Conservation (phyloP, 1,140 invertebrate genomes). For the Stegodyphus mimosarum region DNA sequence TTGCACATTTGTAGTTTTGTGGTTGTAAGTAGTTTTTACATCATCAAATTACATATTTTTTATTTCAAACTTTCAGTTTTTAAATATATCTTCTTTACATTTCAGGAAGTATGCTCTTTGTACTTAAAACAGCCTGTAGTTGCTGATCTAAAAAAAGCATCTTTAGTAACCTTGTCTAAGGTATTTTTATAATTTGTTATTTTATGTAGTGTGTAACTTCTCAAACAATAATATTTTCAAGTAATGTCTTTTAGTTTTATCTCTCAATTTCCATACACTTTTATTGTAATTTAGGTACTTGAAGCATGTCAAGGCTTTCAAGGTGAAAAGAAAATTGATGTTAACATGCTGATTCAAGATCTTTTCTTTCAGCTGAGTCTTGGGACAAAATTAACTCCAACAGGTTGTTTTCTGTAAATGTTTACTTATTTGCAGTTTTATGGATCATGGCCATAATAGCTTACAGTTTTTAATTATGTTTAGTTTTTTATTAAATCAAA, state of each 20-base stretch:
- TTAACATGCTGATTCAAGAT: slow-evolving; percentile 23
- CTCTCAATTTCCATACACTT: background rate
- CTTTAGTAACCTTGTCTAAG: slow-evolving; percentile 28
- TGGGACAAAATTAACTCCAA: slow-evolving; percentile 24
- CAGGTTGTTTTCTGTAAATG: slow-evolving; percentile 1
- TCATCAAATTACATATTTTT: background rate
- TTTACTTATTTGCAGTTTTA: background rate
- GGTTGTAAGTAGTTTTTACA: background rate
- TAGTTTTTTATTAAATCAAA: background rate
- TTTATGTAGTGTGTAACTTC: no score
- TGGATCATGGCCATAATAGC: background rate
- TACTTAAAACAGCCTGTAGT: slow-evolving; percentile 10
- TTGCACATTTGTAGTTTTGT: background rate
- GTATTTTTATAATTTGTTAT: background rate
- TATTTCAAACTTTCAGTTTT: background rate
- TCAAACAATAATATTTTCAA: background rate
- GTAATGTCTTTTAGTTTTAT: background rate
- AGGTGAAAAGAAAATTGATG: slow-evolving; percentile 32
- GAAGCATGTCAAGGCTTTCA: slow-evolving; percentile 30
- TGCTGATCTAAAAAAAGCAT: slow-evolving; percentile 38
- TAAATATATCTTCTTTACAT: background rate
- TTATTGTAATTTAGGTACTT: slow-evolving; percentile 7
- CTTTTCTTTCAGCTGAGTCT: slow-evolving; percentile 39
- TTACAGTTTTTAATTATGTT: background rate
- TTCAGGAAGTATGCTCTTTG: slow-evolving; percentile 13